Conservation (phyloP, 2,888 invertebrate species). For the Sabellastarte sp. region DNA sequence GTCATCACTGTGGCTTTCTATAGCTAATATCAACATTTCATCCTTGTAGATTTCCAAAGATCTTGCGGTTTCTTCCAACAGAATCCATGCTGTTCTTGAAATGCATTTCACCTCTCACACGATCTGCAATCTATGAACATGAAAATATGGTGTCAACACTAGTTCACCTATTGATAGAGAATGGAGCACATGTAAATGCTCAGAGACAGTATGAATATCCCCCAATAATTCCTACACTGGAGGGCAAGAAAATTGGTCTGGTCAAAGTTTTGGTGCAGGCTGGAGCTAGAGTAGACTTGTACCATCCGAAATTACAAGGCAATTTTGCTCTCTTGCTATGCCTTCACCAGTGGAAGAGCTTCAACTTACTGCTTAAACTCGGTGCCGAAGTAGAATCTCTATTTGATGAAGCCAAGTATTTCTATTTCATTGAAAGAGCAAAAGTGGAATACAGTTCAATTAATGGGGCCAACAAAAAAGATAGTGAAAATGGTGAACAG, state of each 20-base stretch:
- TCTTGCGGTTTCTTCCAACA: background rate
- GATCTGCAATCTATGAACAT: background rate
- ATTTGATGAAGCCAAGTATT: slow-evolving; percentile 6
- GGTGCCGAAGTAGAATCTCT: slow-evolving; percentile 19
- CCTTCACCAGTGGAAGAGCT: slow-evolving; percentile 16
- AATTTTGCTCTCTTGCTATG: slow-evolving; percentile 33
- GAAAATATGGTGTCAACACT: background rate
- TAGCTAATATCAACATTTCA: no score
- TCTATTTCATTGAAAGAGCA: background rate
- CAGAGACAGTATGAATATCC: slow-evolving; percentile 34
- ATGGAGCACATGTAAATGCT: slow-evolving; percentile 33
- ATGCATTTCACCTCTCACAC: background rate
- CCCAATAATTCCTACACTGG: slow-evolving; percentile 39
- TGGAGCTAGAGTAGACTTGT: slow-evolving; percentile 38
- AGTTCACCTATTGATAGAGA: slow-evolving; percentile 28
- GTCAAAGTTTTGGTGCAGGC: slow-evolving; percentile 34
- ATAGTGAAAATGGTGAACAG: background rate
- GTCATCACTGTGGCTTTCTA: no score
- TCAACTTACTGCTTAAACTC: slow-evolving; percentile 16
- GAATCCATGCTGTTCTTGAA: background rate
- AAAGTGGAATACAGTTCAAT: background rate
- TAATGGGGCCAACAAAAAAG: background rate
- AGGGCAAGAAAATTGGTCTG: slow-evolving; percentile 29
- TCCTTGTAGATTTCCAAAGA: background rate
- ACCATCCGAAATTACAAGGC: slow-evolving; percentile 33